Evolutionary conservation across 2,797 vertebrate species (phyloP), one percentile per base, ranked within the genome.

Genomic region (Sebastes steindachneri): DNA sequence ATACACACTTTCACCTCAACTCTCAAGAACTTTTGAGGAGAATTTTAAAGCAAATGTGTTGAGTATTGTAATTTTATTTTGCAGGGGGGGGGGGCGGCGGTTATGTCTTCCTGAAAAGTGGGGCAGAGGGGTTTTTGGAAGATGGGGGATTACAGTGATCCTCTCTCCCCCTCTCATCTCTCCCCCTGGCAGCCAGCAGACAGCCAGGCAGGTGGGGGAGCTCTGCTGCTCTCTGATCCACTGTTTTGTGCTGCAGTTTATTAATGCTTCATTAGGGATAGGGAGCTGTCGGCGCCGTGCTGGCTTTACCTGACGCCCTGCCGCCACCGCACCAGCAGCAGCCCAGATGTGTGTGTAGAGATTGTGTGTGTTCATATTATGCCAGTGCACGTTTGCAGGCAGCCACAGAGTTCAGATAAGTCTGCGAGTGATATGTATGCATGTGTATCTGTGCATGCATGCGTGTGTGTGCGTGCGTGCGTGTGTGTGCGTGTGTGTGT

Each of bases 261-360:
- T 95, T 94, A 95, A 94, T 91, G 93, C 93, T 92, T 95, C 92
- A 95, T 94, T 95, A 90, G 83, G 87, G 89, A 86, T 79, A 67
- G 77, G 68, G 89, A 93, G 92, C 88, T 94, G 93, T 94, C 94
- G 90, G 90, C 31, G 29, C 69, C 88, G 73, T 53, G 77, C 91
- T 81, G 89, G 72, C 77, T 92, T 88, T 87, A 89, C 85, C 87
- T 86, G 91, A 84, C 67, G 73, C 83, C 85, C 84, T 58, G 80
- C 80, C 31, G 69, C 83, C 86, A 76, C 9, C 3, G 58, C 68
- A 63, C 35, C 80, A 76, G 75, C 73, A 77, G 45, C 58, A 68
- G 73, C 31, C 78, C 60, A 74, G 73, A 76, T 35, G 9, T 35
- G 33, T 33, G 31, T 31, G 70, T 64, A 57, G 73, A 41, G 37